Conservation (phyloP, 2,113 vertebrate species). For the Speoplatyrhinus poulsoni region DNA sequence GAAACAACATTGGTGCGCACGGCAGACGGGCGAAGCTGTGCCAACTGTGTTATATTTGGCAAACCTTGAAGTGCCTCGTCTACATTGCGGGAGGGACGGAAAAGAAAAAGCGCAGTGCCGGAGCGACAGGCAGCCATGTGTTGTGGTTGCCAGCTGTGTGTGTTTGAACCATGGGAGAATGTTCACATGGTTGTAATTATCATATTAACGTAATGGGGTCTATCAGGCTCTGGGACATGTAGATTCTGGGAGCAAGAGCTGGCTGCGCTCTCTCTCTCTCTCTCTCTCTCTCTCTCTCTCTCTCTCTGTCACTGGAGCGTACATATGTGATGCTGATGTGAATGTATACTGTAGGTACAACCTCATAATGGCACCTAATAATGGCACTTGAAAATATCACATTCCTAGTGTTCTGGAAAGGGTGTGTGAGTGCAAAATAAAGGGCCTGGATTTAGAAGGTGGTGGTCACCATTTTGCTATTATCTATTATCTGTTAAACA, state of each 20-base stretch:
- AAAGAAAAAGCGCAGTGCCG: not conserved
- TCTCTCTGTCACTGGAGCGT: constrained; percentile 33
- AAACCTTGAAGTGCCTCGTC: constrained; percentile 68
- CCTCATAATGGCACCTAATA: constrained; percentile 55
- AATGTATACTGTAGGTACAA: constrained; percentile 30
- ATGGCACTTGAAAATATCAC: constrained; percentile 55
- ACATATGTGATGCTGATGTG: constrained; percentile 22
- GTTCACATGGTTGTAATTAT: constrained; percentile 80
- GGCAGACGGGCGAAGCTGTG: constrained; percentile 49
- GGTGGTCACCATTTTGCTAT: constrained; percentile 32
- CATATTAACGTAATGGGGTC: constrained; percentile 72
- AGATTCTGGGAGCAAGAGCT: constrained; percentile 42
- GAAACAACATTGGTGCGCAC: constrained; percentile 61
- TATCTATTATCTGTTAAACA: not conserved
- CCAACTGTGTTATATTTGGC: constrained; percentile 77
- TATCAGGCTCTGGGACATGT: constrained; percentile 62
- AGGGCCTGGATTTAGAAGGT: constrained; percentile 5
- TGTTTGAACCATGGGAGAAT: constrained; percentile 71
- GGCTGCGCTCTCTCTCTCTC: constrained; percentile 24
- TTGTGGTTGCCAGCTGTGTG: constrained; percentile 61
- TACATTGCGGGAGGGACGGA: constrained; percentile 34
- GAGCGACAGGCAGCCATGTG: constrained; percentile 56
- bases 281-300: constrained; percentile 5
- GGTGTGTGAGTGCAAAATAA: constrained; percentile 52
- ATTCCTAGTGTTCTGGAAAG: constrained; percentile 23